Evolutionary conservation across 2,888 invertebrate species (phyloP).

Genomic region (Melipona beecheii): DNA sequence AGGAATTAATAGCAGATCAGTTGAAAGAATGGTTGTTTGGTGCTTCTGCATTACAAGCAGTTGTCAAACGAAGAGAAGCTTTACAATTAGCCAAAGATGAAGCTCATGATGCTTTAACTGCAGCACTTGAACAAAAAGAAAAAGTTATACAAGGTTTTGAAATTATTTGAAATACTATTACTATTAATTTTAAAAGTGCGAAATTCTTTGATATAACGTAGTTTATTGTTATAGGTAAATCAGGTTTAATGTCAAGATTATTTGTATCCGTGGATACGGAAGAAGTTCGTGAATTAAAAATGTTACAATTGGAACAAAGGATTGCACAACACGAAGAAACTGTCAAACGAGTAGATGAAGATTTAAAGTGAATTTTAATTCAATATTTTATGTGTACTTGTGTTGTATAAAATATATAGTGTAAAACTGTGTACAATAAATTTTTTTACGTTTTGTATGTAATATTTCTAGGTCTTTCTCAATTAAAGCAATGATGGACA

Average conservation of each 20-base stretch:
- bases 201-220: neutral
- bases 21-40: conserved; percentile 93
- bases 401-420: neutral
- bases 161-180: conserved; percentile 1
- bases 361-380: conserved; percentile 85
- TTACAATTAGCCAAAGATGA: conserved; percentile 90
- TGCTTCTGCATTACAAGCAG: conserved; percentile 89
- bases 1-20: conserved; percentile 93
- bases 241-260: conserved; percentile 89
- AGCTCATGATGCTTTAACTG: conserved; percentile 88
- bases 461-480: conserved; percentile 87
- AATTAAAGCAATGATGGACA: conserved; percentile 88
- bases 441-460: neutral
- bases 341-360: conserved; percentile 86
- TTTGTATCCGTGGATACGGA: conserved; percentile 91
- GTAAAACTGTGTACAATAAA: neutral
- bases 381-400: neutral
- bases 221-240: conserved; percentile 85
- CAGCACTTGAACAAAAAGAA: conserved; percentile 84
- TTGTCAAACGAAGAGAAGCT: conserved; percentile 90
- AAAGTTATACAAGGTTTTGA: conserved; percentile 83
- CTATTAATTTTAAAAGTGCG: neutral
- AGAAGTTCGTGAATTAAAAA: conserved; percentile 89
- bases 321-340: conserved; percentile 87
- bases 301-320: conserved; percentile 88